phyloP scores from a whole-genome alignment of 2,888 invertebrate species.

The Campaea margaritaria region DNA sequence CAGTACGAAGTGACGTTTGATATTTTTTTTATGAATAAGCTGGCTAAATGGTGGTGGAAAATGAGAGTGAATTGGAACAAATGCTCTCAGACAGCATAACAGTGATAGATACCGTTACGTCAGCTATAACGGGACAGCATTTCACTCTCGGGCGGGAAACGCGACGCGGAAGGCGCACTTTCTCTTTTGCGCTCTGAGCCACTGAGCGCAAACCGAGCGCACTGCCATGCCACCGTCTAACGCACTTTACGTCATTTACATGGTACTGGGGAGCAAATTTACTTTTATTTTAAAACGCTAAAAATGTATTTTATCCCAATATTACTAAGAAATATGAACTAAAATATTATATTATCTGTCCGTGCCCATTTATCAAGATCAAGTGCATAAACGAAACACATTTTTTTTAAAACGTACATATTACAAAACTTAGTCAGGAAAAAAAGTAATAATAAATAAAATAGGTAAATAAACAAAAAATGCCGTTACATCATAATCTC shows the following conservation, averaged over 20 bases:
- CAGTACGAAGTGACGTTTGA: no score
- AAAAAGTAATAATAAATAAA: not conserved
- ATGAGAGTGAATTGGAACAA: conserved; percentile 37
- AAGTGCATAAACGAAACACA: conserved; percentile 7
- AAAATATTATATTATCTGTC: not conserved
- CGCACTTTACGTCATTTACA: conserved; percentile 31
- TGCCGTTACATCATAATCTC: conserved; percentile 11
- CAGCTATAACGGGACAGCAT: conserved; percentile 81
- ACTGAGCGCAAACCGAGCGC: conserved; percentile 48
- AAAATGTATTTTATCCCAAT: no score
- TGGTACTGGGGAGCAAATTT: conserved; percentile 8
- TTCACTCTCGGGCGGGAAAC: conserved; percentile 84
- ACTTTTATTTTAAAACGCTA: not conserved
- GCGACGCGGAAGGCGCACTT: conserved; percentile 83
- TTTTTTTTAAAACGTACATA: not conserved
- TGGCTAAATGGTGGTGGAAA: no score
- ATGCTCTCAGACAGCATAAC: conserved; percentile 52
- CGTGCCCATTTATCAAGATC: not conserved
- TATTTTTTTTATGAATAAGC: no score
- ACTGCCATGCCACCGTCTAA: conserved; percentile 23
- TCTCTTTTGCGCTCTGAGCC: conserved; percentile 78
- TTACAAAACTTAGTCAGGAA: not conserved
- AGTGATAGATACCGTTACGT: conserved; percentile 72
- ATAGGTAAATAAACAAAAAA: conserved; percentile 2
- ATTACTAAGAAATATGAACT: no score